A percentile compares a stretch with the other conserved stretches of the same genome.
Conservation (phyloP, 2,113 vertebrate species). For the Paedocypris sp. region DNA sequence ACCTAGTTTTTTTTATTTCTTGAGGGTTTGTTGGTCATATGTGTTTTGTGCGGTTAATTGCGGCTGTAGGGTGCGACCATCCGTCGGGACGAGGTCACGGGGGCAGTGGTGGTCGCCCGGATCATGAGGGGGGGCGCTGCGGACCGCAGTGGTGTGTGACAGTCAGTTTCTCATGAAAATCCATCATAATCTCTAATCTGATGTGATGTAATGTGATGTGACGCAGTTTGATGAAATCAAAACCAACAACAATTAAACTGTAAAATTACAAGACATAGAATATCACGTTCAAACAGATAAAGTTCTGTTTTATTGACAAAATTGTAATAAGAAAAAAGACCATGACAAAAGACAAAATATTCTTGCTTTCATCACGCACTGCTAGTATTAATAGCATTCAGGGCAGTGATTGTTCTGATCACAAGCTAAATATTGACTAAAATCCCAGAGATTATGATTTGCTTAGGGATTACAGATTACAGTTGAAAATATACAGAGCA, state of each 20-base stretch:
- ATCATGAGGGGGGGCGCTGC: slow-evolving; percentile 91
- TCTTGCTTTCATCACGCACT: too few species aligned
- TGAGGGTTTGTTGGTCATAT: too few species aligned
- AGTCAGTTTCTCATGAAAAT: background rate
- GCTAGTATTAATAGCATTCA: background rate
- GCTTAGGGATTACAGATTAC: slow-evolving; percentile 48
- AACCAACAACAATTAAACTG: background rate
- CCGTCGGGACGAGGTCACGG: slow-evolving; percentile 78
- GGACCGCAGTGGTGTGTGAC: slow-evolving; percentile 76
- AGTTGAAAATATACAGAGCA: slow-evolving; percentile 38
- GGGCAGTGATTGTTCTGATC: slow-evolving; percentile 17
- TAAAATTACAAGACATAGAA: background rate
- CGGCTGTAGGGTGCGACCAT: slow-evolving; percentile 79
- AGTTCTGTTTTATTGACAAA: too few species aligned
- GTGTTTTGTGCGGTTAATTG: background rate
- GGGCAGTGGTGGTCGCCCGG: slow-evolving; percentile 82
- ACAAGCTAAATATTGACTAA: slow-evolving; percentile 32
- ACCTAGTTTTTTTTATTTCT: too few species aligned
- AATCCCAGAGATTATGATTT: slow-evolving; percentile 52
- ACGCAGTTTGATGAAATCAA: background rate
- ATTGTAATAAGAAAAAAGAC: too few species aligned
- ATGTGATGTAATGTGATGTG: background rate
- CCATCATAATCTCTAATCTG: background rate
- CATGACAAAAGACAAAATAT: too few species aligned
- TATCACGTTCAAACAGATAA: too few species aligned